phyloP scores from a whole-genome alignment of 2,113 vertebrate species.

The Myrmecophaga tridactyla region DNA sequence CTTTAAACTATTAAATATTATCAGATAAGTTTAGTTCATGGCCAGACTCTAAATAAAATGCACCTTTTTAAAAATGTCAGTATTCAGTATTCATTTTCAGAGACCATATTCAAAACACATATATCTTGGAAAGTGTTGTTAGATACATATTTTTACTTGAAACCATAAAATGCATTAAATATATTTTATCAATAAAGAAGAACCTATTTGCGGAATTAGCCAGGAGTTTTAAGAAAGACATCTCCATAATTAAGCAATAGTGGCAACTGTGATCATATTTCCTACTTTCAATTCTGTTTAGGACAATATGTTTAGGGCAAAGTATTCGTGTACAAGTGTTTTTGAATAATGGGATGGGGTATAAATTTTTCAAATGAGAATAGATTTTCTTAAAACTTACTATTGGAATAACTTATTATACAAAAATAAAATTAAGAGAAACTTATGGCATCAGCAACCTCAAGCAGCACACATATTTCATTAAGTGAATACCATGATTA shows the following conservation, averaged over 20 bases:
- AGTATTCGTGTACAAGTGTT: background rate
- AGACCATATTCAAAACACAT: background rate
- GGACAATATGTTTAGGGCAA: background rate
- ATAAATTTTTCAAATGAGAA: slow-evolving; percentile 2
- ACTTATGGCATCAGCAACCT: background rate
- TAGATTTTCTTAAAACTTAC: background rate
- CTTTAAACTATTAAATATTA: background rate
- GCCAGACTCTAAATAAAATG: background rate
- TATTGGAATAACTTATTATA: background rate
- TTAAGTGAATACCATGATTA: background rate
- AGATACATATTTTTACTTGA: background rate
- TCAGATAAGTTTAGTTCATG: background rate
- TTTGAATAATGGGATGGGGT: background rate
- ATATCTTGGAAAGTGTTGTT: background rate
- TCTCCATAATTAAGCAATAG: background rate
- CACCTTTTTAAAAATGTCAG: background rate
- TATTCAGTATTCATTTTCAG: background rate
- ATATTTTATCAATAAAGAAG: slow-evolving; percentile 1
- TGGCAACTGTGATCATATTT: background rate
- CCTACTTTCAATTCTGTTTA: background rate
- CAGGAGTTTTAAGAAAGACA: background rate
- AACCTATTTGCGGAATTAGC: background rate
- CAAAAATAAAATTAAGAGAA: slow-evolving; percentile 12
- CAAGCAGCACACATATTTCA: background rate
- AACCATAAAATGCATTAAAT: background rate